Evolutionary conservation across 92 coral and sea anemone genomes (phyloP).

Genomic region (Virgularia gustaviana): DNA sequence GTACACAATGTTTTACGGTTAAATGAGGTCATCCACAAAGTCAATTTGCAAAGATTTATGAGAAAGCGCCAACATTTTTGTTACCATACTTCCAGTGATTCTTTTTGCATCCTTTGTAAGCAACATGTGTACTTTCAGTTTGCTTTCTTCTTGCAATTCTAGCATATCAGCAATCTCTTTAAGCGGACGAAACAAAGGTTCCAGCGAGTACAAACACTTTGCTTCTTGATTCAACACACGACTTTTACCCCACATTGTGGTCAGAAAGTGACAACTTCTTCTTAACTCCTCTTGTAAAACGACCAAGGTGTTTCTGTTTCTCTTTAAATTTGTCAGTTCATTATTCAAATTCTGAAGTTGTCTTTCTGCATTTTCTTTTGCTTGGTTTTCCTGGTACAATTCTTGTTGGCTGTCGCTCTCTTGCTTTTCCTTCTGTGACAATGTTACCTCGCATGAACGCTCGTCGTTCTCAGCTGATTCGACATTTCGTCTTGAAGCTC

Average conservation of each 20-base stretch:
- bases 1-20: too few relatives aligned
- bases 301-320: background rate
- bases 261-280: conserved; percentile 22
- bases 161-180: conserved; percentile 29
- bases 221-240: conserved; percentile 22
- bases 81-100: background rate
- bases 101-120: background rate
- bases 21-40: too few relatives aligned
- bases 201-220: conserved; percentile 4
- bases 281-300: conserved; percentile 9
- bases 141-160: background rate
- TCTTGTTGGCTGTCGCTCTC: background rate
- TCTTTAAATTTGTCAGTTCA: background rate
- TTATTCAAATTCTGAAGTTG: background rate
- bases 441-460: background rate
- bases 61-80: background rate
- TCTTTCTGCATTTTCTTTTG: background rate
- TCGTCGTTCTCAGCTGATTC: conserved; percentile 7
- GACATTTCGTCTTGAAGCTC: background rate
- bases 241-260: conserved; percentile 38
- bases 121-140: background rate
- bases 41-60: conserved; percentile 1
- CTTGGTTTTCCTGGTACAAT: background rate
- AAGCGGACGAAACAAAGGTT: conserved; percentile 32
- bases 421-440: background rate